Evolutionary conservation across 2,113 vertebrate genomes (phyloP).

Genomic region (Struthidea cinerea): DNA sequence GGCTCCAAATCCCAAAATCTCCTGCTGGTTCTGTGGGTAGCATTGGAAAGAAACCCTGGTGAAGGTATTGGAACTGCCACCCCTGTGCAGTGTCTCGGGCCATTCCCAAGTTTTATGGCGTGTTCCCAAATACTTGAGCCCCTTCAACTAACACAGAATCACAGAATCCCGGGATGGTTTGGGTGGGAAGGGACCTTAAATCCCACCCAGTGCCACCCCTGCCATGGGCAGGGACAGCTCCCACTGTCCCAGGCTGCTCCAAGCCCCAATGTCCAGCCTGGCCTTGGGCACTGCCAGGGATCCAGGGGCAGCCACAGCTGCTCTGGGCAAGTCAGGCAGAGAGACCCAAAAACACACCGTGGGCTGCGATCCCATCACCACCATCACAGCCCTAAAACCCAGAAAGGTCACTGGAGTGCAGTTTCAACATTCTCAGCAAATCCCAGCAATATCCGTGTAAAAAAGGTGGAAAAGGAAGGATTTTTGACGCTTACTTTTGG

Average conservation of each 20-base stretch:
- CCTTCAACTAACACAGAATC: not conserved
- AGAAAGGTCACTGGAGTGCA: not conserved
- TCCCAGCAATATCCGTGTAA: rapidly evolving
- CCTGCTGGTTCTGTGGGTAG: not conserved
- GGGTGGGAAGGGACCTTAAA: no score
- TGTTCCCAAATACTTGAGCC: not conserved
- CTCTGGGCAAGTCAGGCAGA: not conserved
- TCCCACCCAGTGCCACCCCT: not conserved
- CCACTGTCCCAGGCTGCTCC: not conserved
- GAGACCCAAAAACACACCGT: not conserved
- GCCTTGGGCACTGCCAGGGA: not conserved
- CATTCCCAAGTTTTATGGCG: not conserved
- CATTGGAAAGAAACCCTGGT: not conserved
- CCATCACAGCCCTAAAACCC: no score
- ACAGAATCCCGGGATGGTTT: not conserved
- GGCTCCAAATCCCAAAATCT: not conserved
- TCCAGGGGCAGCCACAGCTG: not conserved
- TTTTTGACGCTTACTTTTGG: constrained; percentile 81
- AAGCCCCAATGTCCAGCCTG: rapidly evolving
- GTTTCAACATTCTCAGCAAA: not conserved
- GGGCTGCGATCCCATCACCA: no score
- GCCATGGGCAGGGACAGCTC: not conserved
- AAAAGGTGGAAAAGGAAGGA: not conserved
- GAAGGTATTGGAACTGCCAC: not conserved
- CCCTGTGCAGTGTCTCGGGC: not conserved